Conservation (phyloP, 2,113 vertebrate species). For the Phaethornis superciliosus region DNA sequence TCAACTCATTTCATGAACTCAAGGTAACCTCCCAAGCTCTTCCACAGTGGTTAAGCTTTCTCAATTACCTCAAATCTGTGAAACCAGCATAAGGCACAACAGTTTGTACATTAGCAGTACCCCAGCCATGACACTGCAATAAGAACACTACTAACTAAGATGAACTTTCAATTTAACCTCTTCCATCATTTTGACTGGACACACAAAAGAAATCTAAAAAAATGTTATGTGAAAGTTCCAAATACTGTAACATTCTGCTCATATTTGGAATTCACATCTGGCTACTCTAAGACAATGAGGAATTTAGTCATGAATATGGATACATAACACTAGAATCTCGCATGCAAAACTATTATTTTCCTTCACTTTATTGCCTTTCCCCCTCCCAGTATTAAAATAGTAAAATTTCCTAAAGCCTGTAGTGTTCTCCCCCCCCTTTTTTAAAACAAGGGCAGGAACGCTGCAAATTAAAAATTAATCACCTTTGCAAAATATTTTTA, state of each 20-base stretch:
- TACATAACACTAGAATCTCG: neutral
- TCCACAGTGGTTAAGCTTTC: neutral
- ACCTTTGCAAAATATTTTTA: neutral
- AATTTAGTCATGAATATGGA: neutral
- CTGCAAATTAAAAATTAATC: neutral
- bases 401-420: neutral
- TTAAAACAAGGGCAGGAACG: neutral
- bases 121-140: neutral
- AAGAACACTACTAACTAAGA: neutral
- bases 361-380: neutral
- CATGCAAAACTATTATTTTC: neutral
- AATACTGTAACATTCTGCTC: neutral
- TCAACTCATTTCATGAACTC: neutral
- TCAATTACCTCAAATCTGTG: neutral
- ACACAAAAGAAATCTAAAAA: neutral
- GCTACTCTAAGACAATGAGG: neutral
- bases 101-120: neutral
- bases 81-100: neutral
- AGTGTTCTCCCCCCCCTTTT: neutral
- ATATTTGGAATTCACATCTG: neutral
- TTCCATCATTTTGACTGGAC: neutral
- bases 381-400: neutral
- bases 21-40: neutral
- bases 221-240: neutral
- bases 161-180: neutral